A percentile compares a stretch with the other conserved stretches of the same genome.
phyloP scores from a whole-genome alignment of 92 coral and sea anemone genomes.

The Zoanthus sansibaricus region DNA sequence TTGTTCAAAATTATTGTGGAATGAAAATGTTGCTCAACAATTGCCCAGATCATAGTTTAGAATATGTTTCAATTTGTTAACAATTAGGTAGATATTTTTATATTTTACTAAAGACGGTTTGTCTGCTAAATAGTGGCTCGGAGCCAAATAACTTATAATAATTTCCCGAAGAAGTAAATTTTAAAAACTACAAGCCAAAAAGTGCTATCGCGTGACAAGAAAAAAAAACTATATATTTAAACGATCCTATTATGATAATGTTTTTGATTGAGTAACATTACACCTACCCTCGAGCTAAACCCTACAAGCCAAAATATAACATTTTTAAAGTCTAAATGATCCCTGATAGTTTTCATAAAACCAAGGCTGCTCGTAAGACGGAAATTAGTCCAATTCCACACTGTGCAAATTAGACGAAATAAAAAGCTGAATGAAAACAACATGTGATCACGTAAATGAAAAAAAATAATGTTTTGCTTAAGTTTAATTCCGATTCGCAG shows the following conservation, averaged over 20 bases:
- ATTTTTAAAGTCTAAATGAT: not conserved
- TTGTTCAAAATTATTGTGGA: too few species aligned
- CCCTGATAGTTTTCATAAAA: not conserved
- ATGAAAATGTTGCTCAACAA: too few species aligned
- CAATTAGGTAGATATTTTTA: too few species aligned
- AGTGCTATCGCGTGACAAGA: conserved; percentile 25
- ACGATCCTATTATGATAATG: not conserved
- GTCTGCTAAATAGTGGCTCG: not conserved
- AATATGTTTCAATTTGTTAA: not conserved
- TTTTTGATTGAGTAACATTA: not conserved
- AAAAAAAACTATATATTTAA: not conserved
- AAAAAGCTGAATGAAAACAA: not conserved
- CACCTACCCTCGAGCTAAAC: not conserved
- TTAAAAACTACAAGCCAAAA: not conserved
- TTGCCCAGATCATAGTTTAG: not conserved
- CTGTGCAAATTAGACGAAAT: not conserved
- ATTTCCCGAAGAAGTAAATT: not conserved
- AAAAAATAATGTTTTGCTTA: not conserved
- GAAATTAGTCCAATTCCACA: conserved; percentile 42
- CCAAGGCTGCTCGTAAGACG: conserved; percentile 17
- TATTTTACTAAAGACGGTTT: not conserved
- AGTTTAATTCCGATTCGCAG: conserved; percentile 1
- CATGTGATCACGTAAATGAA: conserved; percentile 6
- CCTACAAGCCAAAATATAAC: not conserved
- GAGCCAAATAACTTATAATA: not conserved